Base-by-base conservation (phyloP, 2,888 invertebrate genomes). In the Microctonus brassicae region DNA sequence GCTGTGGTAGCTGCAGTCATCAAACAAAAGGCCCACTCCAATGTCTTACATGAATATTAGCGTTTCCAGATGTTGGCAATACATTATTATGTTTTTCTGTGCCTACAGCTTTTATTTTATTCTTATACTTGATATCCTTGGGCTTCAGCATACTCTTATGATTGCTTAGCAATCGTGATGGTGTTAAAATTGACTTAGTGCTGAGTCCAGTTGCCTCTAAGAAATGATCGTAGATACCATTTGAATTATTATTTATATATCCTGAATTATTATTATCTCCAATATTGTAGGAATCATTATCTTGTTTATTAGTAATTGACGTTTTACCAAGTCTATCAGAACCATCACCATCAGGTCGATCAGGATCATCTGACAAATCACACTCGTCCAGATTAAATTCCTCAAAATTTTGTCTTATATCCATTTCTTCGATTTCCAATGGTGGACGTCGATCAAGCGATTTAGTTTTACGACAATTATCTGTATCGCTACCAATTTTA, bases 181-280 rank as follows among this genome's bases (percentile, higher is more conserved):
- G 91, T 10, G 93, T 92, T 26, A 87, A 73, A 81, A 94, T 93
- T 57, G 94, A 93, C 88, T 94, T 94, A 76, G 94, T 93, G 87
- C 94, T 94, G 73, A 94, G 90, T 68, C 94, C 94, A 66, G 94
- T 94, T 22, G 93, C 92, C 86, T 94, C 94, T 64, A 94, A 88
- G 84, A 94, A 94, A 84, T 93, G 92, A 86, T 94, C 94, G 81
- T 94, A 94, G 22, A 82, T 87, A 53, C 82, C 85, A 52, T 77
- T 81, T 20, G 90, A 86, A 39, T 89, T 88, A 80, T 88, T 89
- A 81, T 87, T 89, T 77, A 78, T 77, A 80, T 79, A 75, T 74
- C 76, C 75, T 69, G 78, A 78, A 69, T 82, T 82, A 53, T 81
- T 81, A 80, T 89, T 89, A 64, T 88, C 84, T 72, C 80, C 87